Evolutionary conservation across 2,888 invertebrate species (phyloP).

Genomic region (Pristionchus exspectatus): DNA sequence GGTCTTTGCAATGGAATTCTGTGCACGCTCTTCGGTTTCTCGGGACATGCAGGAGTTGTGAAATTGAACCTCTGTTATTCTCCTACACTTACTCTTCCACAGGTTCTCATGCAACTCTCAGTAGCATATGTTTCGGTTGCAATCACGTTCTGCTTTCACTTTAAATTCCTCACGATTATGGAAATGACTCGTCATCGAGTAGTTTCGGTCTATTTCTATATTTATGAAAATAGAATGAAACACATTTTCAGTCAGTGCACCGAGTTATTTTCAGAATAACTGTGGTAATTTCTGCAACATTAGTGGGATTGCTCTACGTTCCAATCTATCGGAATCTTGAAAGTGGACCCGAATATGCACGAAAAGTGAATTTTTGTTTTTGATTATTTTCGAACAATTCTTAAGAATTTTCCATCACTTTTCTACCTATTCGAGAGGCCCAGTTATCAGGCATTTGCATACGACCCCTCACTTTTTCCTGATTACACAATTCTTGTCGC

Average conservation of each 20-base stretch:
- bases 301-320: neutral
- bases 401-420: neutral
- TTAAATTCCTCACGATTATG: neutral
- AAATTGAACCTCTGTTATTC: neutral
- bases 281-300: too few species aligned
- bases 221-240: neutral
- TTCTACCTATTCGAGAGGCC: neutral
- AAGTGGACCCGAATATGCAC: neutral
- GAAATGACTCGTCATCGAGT: neutral
- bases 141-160: neutral
- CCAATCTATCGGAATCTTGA: neutral
- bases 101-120: neutral
- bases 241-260: neutral
- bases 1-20: constrained; percentile 11
- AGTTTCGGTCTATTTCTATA: neutral
- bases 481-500: neutral
- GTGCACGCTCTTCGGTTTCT: neutral
- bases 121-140: neutral
- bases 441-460: neutral
- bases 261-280: neutral
- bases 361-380: neutral
- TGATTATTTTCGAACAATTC: neutral
- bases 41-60: neutral
- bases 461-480: neutral
- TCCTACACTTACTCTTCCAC: neutral